These are phyloP conservation scores for Neoscelio sp. DNA, from an alignment of 2,888 invertebrate genomes.

Conservation along the genomic window DNA sequence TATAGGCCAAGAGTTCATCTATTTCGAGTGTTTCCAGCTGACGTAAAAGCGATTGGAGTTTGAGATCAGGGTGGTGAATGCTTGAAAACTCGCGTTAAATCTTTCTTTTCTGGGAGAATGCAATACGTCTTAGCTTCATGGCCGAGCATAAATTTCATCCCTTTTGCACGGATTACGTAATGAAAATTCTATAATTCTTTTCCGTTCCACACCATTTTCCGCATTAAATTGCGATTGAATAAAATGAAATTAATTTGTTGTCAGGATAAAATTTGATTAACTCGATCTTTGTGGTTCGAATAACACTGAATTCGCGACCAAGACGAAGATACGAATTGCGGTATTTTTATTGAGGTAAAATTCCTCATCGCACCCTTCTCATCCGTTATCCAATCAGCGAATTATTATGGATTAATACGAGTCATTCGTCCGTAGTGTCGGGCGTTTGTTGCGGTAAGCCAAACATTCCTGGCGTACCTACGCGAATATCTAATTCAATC, in stretches of 20 bases:
- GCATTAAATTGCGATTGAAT: too few relatives aligned
- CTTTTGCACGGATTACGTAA: constrained; percentile 7
- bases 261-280: too few relatives aligned
- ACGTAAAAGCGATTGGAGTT: constrained; percentile 78
- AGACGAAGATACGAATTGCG: background rate
- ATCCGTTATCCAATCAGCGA: constrained; percentile 44
- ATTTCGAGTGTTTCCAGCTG: constrained; percentile 80
- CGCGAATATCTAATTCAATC: constrained; percentile 57
- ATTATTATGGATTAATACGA: constrained; percentile 58
- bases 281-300: too few relatives aligned
- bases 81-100: constrained; percentile 68
- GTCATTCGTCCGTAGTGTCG: constrained; percentile 40
- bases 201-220: too few relatives aligned
- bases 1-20: constrained; percentile 82
- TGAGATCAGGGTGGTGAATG: constrained; percentile 74
- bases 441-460: constrained; percentile 55
- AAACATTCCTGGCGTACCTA: constrained; percentile 52
- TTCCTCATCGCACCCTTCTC: constrained; percentile 27
- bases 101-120: constrained; percentile 25
- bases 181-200: constrained; percentile 8
- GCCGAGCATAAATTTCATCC: constrained; percentile 10
- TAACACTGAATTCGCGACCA: background rate
- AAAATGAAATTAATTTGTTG: too few relatives aligned
- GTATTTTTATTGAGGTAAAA: background rate
- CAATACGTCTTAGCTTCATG: background rate